A percentile compares a stretch with the other conserved stretches of the same genome.
These are phyloP conservation scores for Tor tambroides DNA, from an alignment of 2,113 vertebrate species.

Conservation along the genomic window DNA sequence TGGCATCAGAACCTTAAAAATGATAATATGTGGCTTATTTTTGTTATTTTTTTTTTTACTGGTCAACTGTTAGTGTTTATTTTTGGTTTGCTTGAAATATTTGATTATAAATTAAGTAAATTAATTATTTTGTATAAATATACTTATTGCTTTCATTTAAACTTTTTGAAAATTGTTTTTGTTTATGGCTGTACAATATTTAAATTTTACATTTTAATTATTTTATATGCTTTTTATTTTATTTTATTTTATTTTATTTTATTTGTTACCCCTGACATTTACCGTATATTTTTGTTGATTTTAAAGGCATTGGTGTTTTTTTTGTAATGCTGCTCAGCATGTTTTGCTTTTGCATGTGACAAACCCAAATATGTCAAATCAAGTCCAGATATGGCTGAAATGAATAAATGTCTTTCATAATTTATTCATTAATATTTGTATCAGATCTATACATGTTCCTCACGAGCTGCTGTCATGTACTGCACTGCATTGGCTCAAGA, in stretches of 20 bases:
- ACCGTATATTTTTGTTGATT: neutral
- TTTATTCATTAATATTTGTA: constrained; percentile 37
- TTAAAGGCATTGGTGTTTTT: neutral
- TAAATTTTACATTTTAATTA: neutral
- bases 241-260: neutral
- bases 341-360: constrained; percentile 38
- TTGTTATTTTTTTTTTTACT: neutral
- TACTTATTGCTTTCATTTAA: neutral
- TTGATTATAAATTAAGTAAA: neutral
- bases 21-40: neutral
- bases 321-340: neutral
- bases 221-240: neutral
- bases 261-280: neutral
- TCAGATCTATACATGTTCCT: neutral
- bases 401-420: constrained; percentile 27
- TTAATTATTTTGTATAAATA: neutral
- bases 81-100: neutral
- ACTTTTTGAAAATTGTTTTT: neutral
- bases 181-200: neutral
- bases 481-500: constrained; percentile 3
- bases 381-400: constrained; percentile 27
- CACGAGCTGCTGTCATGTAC: neutral
- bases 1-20: neutral
- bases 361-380: neutral
- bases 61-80: neutral